Evolutionary conservation across 2,888 invertebrate species (phyloP).

Genomic region (Mesochorus sp.): DNA sequence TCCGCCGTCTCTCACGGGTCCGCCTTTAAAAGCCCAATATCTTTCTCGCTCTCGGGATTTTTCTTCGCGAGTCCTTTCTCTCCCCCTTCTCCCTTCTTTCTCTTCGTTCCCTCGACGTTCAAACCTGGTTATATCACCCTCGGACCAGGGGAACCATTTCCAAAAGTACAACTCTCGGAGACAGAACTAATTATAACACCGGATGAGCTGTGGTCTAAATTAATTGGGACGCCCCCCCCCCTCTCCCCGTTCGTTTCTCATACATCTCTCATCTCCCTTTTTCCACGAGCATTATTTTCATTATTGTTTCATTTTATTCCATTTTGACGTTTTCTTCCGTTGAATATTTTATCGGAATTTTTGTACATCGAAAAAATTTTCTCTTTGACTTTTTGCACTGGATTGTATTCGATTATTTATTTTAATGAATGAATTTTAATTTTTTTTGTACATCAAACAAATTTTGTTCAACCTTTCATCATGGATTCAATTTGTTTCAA

Average conservation of each 20-base stretch:
- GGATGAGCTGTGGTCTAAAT: slow-evolving; percentile 59
- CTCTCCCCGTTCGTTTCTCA: slow-evolving; percentile 41
- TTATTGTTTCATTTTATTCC: too few relatives aligned
- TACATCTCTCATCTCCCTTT: slow-evolving; percentile 19
- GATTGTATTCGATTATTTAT: background rate
- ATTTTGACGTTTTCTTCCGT: too few relatives aligned
- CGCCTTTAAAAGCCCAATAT: slow-evolving; percentile 66
- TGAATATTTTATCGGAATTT: too few relatives aligned
- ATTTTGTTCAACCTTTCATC: background rate
- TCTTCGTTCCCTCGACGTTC: slow-evolving; percentile 8
- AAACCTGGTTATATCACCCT: slow-evolving; percentile 26
- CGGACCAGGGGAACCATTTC: slow-evolving; percentile 65
- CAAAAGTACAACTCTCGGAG: slow-evolving; percentile 71
- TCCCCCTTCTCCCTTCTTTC: slow-evolving; percentile 39
- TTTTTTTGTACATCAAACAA: background rate
- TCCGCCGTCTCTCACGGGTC: too few relatives aligned
- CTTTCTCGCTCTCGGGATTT: slow-evolving; percentile 69
- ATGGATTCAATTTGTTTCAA: too few relatives aligned
- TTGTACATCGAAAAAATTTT: too few relatives aligned
- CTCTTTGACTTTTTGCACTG: background rate
- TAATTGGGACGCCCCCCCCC: slow-evolving; percentile 54
- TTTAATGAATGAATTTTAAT: background rate
- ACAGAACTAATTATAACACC: slow-evolving; percentile 72
- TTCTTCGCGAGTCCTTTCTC: slow-evolving; percentile 48
- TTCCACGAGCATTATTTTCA: background rate